phyloP scores from a whole-genome alignment of 2,888 invertebrate species.

The Elgonia sp. region DNA sequence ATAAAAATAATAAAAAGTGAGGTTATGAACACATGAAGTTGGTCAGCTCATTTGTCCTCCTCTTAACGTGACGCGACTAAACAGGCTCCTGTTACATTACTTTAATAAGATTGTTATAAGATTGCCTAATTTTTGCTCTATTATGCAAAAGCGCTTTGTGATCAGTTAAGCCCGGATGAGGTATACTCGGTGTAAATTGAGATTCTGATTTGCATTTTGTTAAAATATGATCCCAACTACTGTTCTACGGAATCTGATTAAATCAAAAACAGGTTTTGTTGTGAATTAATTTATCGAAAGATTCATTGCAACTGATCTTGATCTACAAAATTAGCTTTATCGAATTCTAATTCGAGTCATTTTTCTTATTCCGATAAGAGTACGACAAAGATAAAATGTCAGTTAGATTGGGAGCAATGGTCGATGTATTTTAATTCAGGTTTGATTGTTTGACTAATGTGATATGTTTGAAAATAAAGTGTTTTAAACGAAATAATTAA shows the following conservation, averaged over 20 bases:
- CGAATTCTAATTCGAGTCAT: constrained; percentile 44
- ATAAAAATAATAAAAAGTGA: no score
- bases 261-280: constrained; percentile 55
- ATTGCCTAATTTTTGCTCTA: constrained; percentile 58
- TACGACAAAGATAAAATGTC: constrained; percentile 27
- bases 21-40: no score
- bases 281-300: constrained; percentile 52
- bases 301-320: constrained; percentile 57
- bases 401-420: constrained; percentile 33
- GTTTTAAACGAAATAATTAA: no score
- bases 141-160: constrained; percentile 63
- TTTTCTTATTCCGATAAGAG: constrained; percentile 47
- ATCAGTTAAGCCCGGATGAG: constrained; percentile 48
- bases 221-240: constrained; percentile 65
- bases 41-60: no score
- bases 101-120: constrained; percentile 52
- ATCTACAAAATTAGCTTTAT: constrained; percentile 52
- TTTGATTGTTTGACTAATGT: no score
- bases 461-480: no score
- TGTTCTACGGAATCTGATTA: constrained; percentile 49
- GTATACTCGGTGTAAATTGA: constrained; percentile 36
- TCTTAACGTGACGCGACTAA: constrained; percentile 28
- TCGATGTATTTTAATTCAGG: neutral
- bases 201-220: constrained; percentile 59
- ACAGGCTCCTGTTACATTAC: constrained; percentile 44